phyloP scores from a whole-genome alignment of 2,113 vertebrate genomes.

The Tachysurus fulvidraco region DNA sequence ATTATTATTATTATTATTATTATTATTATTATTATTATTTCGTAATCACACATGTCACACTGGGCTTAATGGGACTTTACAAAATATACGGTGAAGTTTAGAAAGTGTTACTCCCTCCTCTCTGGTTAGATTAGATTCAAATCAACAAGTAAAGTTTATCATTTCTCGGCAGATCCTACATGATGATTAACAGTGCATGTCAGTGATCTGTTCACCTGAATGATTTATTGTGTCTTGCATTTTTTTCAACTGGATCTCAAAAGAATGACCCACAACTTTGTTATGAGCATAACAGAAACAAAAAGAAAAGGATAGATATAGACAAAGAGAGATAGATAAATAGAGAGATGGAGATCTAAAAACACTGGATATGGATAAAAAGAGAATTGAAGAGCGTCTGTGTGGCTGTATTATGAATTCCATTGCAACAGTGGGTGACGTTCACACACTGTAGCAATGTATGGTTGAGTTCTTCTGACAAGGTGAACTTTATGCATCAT shows the following conservation, averaged over 20 bases:
- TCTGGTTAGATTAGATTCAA: not conserved
- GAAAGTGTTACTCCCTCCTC: not conserved
- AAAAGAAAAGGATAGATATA: slow-evolving; percentile 49
- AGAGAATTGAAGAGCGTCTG: slow-evolving; percentile 40
- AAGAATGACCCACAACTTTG: slow-evolving; percentile 51
- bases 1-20: not conserved
- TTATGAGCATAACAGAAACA: slow-evolving; percentile 49
- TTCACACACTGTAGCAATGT: slow-evolving; percentile 44
- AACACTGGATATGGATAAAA: slow-evolving; percentile 16
- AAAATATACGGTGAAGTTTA: no score
- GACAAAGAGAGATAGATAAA: not conserved
- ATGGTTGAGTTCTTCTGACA: slow-evolving; percentile 65
- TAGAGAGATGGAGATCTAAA: not conserved
- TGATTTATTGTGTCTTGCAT: not conserved
- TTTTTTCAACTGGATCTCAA: slow-evolving; percentile 51
- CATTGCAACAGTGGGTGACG: slow-evolving; percentile 34
- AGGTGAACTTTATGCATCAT: slow-evolving; percentile 76
- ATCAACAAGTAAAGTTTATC: slow-evolving; percentile 4
- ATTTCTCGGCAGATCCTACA: not conserved
- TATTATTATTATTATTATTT: not conserved
- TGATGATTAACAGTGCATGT: not conserved
- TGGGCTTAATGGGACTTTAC: not conserved
- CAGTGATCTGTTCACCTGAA: not conserved
- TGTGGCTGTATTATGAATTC: slow-evolving; percentile 51
- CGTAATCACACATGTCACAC: not conserved